A percentile compares a stretch with the other conserved stretches of the same genome.
phyloP scores from a whole-genome alignment of 2,888 invertebrate species.

The Uloborus plumipes region DNA sequence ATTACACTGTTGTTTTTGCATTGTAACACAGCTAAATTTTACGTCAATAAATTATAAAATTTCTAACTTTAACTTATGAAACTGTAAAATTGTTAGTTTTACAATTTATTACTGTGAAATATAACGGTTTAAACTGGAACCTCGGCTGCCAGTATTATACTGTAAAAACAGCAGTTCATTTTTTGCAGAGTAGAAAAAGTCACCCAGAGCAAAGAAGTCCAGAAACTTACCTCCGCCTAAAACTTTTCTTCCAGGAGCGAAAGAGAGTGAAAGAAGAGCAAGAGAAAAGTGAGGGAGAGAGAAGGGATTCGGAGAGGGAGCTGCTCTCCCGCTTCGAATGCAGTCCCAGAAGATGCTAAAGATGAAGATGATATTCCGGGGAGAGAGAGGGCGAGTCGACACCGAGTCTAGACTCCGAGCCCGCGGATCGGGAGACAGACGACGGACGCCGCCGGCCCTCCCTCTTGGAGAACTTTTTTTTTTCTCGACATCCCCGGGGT shows the following conservation, averaged over 20 bases:
- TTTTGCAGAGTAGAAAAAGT: slow-evolving; percentile 1
- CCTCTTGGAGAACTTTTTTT: slow-evolving; percentile 32
- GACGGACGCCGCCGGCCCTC: slow-evolving; percentile 48
- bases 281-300: not conserved
- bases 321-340: not conserved
- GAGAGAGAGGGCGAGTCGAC: slow-evolving; percentile 37
- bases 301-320: not conserved
- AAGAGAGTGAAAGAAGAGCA: not conserved
- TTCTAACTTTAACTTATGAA: no score
- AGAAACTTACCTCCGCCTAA: slow-evolving; percentile 22
- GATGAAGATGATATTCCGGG: slow-evolving; percentile 49
- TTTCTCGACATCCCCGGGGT: slow-evolving; percentile 25
- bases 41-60: no score
- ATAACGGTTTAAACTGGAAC: no score
- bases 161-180: no score
- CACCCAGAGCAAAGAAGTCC: not conserved
- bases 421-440: slow-evolving; percentile 53
- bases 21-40: no score
- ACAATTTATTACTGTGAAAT: no score
- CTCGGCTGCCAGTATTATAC: no score
- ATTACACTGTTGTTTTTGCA: no score
- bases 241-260: slow-evolving; percentile 10
- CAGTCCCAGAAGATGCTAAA: slow-evolving; percentile 17
- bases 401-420: slow-evolving; percentile 54
- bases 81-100: no score